Conservation (phyloP, 2,888 invertebrate species). For the Stegophylla sp. region DNA sequence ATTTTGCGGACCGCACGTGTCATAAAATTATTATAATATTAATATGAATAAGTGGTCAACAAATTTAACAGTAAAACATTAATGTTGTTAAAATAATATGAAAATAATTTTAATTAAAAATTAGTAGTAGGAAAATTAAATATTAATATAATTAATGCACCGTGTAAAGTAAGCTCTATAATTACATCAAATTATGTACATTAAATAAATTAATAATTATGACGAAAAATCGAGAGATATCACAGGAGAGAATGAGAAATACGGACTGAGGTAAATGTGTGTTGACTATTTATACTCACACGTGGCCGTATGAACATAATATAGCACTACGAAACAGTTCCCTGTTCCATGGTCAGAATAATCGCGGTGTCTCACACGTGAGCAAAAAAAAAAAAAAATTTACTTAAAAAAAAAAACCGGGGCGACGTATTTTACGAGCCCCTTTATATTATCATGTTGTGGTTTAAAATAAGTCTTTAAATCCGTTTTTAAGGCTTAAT, state of each 20-base stretch:
- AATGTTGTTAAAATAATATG: too few relatives aligned
- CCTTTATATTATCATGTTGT: neutral
- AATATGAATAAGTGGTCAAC: too few relatives aligned
- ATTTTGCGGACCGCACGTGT: too few relatives aligned
- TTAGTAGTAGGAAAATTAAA: too few relatives aligned
- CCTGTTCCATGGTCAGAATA: conserved; percentile 3
- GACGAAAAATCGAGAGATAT: neutral
- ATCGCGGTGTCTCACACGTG: neutral
- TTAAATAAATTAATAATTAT: too few relatives aligned
- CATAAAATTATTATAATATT: too few relatives aligned
- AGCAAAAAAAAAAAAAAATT: neutral
- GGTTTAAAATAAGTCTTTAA: neutral
- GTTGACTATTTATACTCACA: conserved; percentile 8
- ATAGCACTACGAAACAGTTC: neutral
- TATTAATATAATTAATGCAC: too few relatives aligned
- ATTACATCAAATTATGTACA: too few relatives aligned
- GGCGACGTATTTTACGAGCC: conserved; percentile 1
- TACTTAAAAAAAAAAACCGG: neutral
- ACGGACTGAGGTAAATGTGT: neutral
- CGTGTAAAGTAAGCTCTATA: too few relatives aligned
- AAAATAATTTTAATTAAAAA: too few relatives aligned
- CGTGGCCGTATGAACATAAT: neutral
- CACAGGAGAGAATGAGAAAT: neutral
- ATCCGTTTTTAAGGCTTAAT: neutral
- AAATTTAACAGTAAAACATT: too few relatives aligned